Evolutionary conservation across 2,797 vertebrate genomes (phyloP).

Genomic region (Acanthurus tractus): DNA sequence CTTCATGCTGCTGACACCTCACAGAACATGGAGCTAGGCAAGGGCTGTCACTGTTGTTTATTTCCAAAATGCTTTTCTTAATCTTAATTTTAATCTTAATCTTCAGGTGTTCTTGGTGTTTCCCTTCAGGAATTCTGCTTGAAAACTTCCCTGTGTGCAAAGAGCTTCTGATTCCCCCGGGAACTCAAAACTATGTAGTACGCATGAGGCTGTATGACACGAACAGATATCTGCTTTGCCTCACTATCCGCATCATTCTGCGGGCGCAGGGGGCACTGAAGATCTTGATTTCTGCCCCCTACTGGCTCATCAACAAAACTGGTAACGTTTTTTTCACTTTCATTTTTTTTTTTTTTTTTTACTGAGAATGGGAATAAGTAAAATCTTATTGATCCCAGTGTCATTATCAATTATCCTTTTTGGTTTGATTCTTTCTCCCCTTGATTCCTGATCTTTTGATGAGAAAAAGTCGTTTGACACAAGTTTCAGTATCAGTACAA

Average conservation of each 20-base stretch:
- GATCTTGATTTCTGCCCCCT: conserved; percentile 94
- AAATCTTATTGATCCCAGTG: no score
- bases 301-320: conserved; percentile 98
- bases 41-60: conserved; percentile 46
- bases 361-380: no score
- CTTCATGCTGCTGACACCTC: conserved; percentile 94
- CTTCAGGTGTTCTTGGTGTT: conserved; percentile 2
- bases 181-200: conserved; percentile 97
- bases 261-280: conserved; percentile 94
- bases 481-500: no score
- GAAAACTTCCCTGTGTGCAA: conserved; percentile 95
- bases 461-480: no score
- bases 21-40: conserved; percentile 97
- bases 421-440: no score
- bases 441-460: no score
- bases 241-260: conserved; percentile 94
- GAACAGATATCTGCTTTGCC: conserved; percentile 91
- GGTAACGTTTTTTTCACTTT: conserved; percentile 75
- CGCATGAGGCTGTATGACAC: conserved; percentile 94
- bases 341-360: neutral
- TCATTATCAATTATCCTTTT: no score
- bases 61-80: neutral
- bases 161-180: conserved; percentile 95
- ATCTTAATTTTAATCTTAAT: neutral
- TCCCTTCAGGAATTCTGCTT: conserved; percentile 89